A percentile compares a stretch with the other conserved stretches of the same genome.
These are phyloP conservation scores for Iselma pallidipennis DNA, from an alignment of 2,888 invertebrate genomes.

Conservation along the genomic window DNA sequence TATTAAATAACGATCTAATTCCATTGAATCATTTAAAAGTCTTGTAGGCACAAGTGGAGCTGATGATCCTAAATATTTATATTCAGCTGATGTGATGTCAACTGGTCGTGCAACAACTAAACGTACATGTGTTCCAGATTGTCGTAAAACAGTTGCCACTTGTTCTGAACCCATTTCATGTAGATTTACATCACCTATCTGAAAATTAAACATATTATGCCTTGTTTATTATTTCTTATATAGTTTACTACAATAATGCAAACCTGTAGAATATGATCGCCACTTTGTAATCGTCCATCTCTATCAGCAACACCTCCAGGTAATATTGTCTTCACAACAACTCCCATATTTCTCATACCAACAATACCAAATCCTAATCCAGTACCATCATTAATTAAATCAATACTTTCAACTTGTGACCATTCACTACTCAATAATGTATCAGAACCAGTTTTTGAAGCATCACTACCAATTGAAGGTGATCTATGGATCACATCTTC, in stretches of 20 bases:
- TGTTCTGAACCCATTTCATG: slow-evolving; percentile 99
- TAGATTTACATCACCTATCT: slow-evolving; percentile 65
- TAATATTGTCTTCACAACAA: slow-evolving; percentile 98
- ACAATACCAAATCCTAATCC: slow-evolving; percentile 99
- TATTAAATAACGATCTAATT: slow-evolving; percentile 82
- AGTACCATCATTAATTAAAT: slow-evolving; percentile 95
- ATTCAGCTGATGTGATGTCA: slow-evolving; percentile 67
- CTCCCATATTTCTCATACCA: slow-evolving; percentile 95
- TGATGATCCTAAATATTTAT: slow-evolving; percentile 62
- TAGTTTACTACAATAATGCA: slow-evolving; percentile 36
- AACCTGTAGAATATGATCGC: slow-evolving; percentile 98
- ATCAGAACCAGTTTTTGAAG: slow-evolving; percentile 68
- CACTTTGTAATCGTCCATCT: slow-evolving; percentile 94
- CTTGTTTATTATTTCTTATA: background rate
- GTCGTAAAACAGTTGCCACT: slow-evolving; percentile 92
- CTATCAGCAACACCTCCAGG: slow-evolving; percentile 97
- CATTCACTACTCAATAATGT: slow-evolving; percentile 85
- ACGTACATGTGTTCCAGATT: slow-evolving; percentile 93
- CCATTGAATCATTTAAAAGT: slow-evolving; percentile 83
- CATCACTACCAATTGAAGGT: slow-evolving; percentile 70
- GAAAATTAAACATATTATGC: no score
- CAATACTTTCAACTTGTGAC: slow-evolving; percentile 97
- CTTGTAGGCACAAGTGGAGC: slow-evolving; percentile 70
- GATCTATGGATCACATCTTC: slow-evolving; percentile 58
- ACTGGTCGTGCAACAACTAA: slow-evolving; percentile 92